A percentile compares a stretch with the other conserved stretches of the same genome.
phyloP scores from a whole-genome alignment of 2,113 vertebrate genomes.

The Mungos mungo region DNA sequence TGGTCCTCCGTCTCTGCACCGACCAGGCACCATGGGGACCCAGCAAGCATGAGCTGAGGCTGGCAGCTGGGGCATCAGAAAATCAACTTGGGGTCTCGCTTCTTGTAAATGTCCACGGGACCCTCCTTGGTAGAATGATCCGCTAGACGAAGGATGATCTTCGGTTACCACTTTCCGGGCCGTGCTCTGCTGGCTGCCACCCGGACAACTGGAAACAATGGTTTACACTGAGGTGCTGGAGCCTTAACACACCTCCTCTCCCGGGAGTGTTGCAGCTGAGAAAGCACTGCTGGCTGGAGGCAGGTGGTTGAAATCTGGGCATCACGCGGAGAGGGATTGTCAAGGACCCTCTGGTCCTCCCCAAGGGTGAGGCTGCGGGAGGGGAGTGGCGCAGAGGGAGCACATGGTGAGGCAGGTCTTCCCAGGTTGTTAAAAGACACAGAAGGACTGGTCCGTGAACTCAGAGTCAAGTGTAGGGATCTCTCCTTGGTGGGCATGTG shows the following conservation, averaged over 20 bases:
- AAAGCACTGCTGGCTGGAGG: too few relatives aligned
- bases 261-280: accelerated
- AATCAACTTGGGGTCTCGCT: neutral
- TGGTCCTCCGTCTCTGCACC: accelerated
- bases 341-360: neutral
- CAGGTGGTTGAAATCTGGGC: neutral
- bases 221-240: accelerated
- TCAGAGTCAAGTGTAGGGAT: too few relatives aligned
- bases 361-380: accelerated
- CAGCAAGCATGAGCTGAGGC: accelerated
- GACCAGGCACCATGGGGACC: accelerated
- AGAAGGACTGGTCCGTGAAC: accelerated
- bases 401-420: accelerated
- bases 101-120: neutral
- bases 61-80: accelerated
- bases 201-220: neutral
- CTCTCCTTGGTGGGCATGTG: neutral
- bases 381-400: accelerated
- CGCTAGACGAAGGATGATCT: neutral
- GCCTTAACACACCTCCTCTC: neutral
- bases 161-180: neutral
- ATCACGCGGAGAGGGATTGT: too few relatives aligned
- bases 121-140: accelerated
- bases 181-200: accelerated
- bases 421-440: neutral